Base-by-base conservation (phyloP, 2,113 vertebrate genomes). In the Acanthochromis polyacanthus region DNA sequence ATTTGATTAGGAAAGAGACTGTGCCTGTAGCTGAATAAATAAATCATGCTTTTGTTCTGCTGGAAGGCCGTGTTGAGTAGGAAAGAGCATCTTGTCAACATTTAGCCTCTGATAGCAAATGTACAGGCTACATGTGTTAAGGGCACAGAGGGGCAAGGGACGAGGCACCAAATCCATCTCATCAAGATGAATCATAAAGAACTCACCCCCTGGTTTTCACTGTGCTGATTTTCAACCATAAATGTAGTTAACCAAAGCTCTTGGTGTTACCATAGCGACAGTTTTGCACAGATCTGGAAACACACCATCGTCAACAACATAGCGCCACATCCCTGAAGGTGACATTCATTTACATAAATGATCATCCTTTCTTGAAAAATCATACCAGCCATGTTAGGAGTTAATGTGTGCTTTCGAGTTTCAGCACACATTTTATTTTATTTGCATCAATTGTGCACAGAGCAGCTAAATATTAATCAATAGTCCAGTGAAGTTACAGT, bases 1-100 rank as follows among this genome's bases (percentile, higher is more conserved):
- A 90, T 93, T 88, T 93, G 89, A 93, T 93, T 89, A 91, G 85
- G 81, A 86, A 67, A 78, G 88, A 92, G 88, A 89, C 78, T 82
- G 53, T 20, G 86, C 84, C 87, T 69, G 71, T 87, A 78, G 81
- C 84, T 32, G 63, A 78, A 92, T 93, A 78, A 94, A 93, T 94
- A 92, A 95, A 90, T 89, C 48, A 92, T 90, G 65, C 67, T 71
- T 91, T 93, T 91, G 84, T 93, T 91, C 75, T 52, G 75, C 81
- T 86, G 46, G 23, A 83, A 82, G 83, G 74, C 57, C n/a, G 0
- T 89, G 86, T 84, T 85, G 67, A 63, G 84, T 73, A 85, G 80
- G 73, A 73, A 64, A 68, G 57, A 82, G 78, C 77, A 77, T 74
- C 84, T 61, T 90, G 91, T 94, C 83, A 91, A 89, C 90, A 92